Evolutionary conservation across 2,888 invertebrate species (phyloP), one percentile per base, ranked within the genome.

Genomic region (Phyto melanocephala): DNA sequence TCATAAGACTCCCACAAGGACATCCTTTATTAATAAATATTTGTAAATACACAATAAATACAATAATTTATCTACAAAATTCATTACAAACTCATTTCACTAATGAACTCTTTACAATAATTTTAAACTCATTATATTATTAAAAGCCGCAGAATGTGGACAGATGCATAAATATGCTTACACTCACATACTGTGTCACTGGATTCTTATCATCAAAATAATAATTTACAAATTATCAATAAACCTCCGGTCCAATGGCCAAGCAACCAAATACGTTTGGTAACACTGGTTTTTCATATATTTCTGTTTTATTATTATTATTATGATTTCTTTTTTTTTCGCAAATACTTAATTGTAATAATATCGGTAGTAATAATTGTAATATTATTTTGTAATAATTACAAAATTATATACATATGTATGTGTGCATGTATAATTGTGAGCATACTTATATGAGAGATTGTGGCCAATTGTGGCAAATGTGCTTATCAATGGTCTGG

Each of bases 181-280:
- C 3, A 28, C 28, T 5, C 28, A 28, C 6, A 28, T 5, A 6
- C 6, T 5, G 28, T 28, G 28, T 6, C 3, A 28, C 6, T 28
- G 28, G 6, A 28, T 5, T 28, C 40, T 82, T 82, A 82, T 82
- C 82, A 68, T 58, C 76, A 82, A 71, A 75, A 79, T 82, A 82
- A 82, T 82, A 82, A 82, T 82, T 82, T 79, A 82, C 79, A 82
- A 82, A 82, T 82, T 82, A 82, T 82, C 82, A 82, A 75, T 82
- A 71, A 82, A 79, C 79, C 76, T 82, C 82, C 82, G 82, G 71
- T 54, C 68, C 45, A 62, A 33, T 65, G 65, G 74, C 22, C 47
- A 54, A 74, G 6, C 62, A 77, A 82, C 75, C 82, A 62, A 62
- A 76, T 71, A 50, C 71, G 54, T 60, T 63, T 74, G 72, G 77